Evolutionary conservation across 2,113 vertebrate species (phyloP).

Genomic region (Sigmodon hispidus): DNA sequence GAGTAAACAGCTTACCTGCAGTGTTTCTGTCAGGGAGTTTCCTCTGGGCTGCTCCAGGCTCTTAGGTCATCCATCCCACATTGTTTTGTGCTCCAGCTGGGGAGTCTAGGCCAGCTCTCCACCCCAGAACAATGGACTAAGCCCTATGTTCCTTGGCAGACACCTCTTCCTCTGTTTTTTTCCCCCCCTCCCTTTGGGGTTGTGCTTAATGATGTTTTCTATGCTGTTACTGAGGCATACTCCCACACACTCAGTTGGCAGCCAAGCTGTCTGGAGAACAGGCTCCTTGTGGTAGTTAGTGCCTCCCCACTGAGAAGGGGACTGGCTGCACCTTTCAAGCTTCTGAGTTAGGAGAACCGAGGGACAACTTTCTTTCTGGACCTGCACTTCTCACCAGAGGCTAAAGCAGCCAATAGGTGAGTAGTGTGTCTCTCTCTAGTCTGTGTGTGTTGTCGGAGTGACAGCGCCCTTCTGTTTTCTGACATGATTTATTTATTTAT

Average conservation of each 20-base stretch:
- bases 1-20: neutral
- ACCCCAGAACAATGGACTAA: slow-evolving; percentile 27
- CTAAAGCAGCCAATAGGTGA: neutral
- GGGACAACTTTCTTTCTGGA: neutral
- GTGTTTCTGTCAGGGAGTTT: neutral
- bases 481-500: neutral
- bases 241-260: slow-evolving; percentile 49
- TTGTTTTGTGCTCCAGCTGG: neutral
- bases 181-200: neutral
- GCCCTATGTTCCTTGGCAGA: neutral
- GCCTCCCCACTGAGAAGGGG: neutral
- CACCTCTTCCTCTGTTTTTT: neutral
- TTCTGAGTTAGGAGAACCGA: neutral
- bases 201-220: slow-evolving; percentile 50
- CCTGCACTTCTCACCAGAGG: neutral
- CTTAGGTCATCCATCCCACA: neutral
- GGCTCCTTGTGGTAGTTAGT: neutral
- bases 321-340: neutral
- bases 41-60: no score
- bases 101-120: neutral
- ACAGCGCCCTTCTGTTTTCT: neutral
- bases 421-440: neutral
- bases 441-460: neutral
- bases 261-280: neutral
- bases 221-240: neutral